These are phyloP conservation scores for Petrolisthes cinctipes DNA, from an alignment of 2,888 invertebrate species.

Conservation along the genomic window DNA sequence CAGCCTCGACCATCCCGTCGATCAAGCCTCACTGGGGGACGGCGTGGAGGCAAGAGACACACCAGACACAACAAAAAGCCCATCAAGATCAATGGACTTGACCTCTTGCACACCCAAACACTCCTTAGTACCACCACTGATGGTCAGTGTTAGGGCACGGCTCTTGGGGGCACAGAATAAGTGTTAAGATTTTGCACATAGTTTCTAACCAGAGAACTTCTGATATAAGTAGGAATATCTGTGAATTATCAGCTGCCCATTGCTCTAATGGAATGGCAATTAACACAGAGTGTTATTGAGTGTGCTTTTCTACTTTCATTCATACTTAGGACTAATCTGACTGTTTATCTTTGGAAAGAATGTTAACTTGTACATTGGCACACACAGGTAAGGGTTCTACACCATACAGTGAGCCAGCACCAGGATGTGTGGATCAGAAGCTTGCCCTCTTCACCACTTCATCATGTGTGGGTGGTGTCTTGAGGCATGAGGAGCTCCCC, in stretches of 20 bases:
- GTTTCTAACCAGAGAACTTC: no score
- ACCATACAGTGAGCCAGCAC: conserved; percentile 76
- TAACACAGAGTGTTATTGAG: no score
- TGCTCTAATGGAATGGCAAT: no score
- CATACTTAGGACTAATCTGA: no score
- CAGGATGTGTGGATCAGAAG: conserved; percentile 92
- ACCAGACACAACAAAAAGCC: conserved; percentile 73
- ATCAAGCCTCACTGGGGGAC: conserved; percentile 70
- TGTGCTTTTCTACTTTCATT: no score
- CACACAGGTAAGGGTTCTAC: not conserved
- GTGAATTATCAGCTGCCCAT: no score
- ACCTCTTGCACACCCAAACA: conserved; percentile 89
- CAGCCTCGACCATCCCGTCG: conserved; percentile 41
- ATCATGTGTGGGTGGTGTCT: conserved; percentile 77
- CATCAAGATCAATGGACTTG: conserved; percentile 84
- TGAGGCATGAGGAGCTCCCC: conserved; percentile 82
- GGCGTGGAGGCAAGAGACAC: conserved; percentile 70
- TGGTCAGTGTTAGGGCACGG: conserved; percentile 17
- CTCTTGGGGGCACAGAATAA: not conserved
- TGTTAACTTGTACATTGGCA: no score
- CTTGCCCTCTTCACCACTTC: conserved; percentile 81
- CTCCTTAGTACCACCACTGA: conserved; percentile 79
- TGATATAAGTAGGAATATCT: no score
- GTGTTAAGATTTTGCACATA: no score
- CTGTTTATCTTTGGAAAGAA: no score